Base-by-base conservation (phyloP, 2,888 invertebrate species). In the Anodontia alba region DNA sequence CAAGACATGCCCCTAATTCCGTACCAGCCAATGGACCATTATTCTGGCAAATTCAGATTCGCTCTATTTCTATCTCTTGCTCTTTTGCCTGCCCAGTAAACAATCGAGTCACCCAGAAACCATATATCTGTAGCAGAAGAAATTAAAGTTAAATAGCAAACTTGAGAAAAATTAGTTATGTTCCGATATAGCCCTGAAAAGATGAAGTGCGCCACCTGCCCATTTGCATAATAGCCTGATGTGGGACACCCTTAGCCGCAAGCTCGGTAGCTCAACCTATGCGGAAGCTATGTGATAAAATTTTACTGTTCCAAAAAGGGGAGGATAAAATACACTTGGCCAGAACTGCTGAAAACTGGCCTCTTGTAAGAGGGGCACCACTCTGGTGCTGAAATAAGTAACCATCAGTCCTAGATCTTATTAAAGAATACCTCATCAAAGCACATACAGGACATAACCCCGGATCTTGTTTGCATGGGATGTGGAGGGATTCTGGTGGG, bases 91-190 rank as follows among this genome's bases (percentile, higher is more conserved):
- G 70, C 70, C 70, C 70, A 70, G 26, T 70, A 49, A 7, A 33
- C 31, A 46, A 70, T 70, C 26, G 70, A 70, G 23, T 70, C 70
- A 7, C 70, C 70, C 31, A 70, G 26, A 17, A 70, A 29, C 70
- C 43, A 70, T 31, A 70, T 38, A 70, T 70, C 70, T 46, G 70
- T 31, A 46, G 31, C 7, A 70, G 38, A 23, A 70, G 20, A 70
- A 29, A 10, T 49, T 20, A 49, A 49, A 15, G 49, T 49, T 3
- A 49, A 49, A 10, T 15, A 49, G 49, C 49, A 49, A 49, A 49
- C n/a, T n/a, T 49, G n/a, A 3, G 20, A 49, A 49, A 49, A 20
- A 17, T 3, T 20, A 15, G 12, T 26, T 57, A 57, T 26, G 20
- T 1, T 26, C 57, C 29, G 26, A 57, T 57, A 29, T 57, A 57